A percentile compares a stretch with the other conserved stretches of the same genome.
phyloP scores from a whole-genome alignment of 2,113 vertebrate genomes.

The Lepidothrix coronata region DNA sequence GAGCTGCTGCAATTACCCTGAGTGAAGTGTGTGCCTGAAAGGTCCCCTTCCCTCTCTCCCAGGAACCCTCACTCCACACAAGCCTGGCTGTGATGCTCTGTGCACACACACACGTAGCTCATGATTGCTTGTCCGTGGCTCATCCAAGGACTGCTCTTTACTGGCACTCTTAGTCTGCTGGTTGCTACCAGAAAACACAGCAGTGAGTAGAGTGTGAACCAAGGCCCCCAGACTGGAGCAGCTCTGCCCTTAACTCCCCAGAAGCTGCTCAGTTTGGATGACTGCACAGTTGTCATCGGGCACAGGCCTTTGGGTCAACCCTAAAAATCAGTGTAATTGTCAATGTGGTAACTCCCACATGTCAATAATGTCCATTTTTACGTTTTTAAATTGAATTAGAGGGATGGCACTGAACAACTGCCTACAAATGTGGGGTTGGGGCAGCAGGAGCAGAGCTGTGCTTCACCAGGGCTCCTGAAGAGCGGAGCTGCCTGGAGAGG shows the following conservation, averaged over 20 bases:
- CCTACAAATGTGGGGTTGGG: too few species aligned
- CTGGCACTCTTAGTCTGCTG: too few species aligned
- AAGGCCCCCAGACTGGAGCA: not conserved
- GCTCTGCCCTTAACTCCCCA: not conserved
- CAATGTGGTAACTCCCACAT: not conserved
- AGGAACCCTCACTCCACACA: not conserved
- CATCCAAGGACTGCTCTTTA: rapidly evolving
- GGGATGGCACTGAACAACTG: not conserved
- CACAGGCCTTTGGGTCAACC: not conserved
- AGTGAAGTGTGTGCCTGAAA: too few species aligned
- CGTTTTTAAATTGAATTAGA: not conserved
- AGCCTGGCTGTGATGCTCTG: not conserved
- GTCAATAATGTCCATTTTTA: not conserved
- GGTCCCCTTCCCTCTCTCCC: not conserved
- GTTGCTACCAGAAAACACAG: not conserved
- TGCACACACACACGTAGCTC: rapidly evolving
- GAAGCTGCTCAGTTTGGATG: rapidly evolving
- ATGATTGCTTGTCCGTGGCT: not conserved
- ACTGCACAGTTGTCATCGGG: not conserved
- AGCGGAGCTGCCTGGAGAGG: not conserved
- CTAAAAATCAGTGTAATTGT: not conserved
- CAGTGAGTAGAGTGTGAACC: not conserved
- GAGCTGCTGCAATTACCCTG: not conserved
- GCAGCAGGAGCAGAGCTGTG: not conserved
- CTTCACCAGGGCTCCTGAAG: not conserved